Conservation (phyloP, 2,113 vertebrate species). For the Potamarius usumacintae region DNA sequence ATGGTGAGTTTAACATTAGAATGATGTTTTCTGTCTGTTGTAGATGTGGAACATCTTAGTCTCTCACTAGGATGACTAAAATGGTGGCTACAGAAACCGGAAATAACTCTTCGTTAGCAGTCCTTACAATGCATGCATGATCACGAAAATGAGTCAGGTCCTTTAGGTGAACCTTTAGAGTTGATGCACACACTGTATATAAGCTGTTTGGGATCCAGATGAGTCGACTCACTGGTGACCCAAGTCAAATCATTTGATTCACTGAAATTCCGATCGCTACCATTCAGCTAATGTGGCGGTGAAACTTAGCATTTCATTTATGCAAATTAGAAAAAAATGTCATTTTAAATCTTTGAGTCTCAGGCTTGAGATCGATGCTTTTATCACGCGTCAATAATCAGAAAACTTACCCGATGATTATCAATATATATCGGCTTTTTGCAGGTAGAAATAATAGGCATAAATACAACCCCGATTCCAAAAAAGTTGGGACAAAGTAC, state of each 20-base stretch:
- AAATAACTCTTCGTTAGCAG: background rate
- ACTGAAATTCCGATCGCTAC: background rate
- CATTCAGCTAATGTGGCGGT: background rate
- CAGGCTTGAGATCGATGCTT: too few relatives aligned
- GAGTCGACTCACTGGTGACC: background rate
- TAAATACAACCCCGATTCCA: too few relatives aligned
- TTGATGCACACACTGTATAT: background rate
- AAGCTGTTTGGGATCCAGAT: background rate
- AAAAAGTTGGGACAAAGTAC: too few relatives aligned
- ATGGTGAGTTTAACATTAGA: constrained; percentile 66
- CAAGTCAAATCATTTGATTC: background rate
- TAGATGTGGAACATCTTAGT: background rate
- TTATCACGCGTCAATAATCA: too few relatives aligned
- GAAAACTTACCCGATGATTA: too few relatives aligned
- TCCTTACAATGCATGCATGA: background rate
- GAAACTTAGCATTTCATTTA: background rate
- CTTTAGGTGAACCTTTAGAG: background rate
- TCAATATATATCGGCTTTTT: too few relatives aligned
- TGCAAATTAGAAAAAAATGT: background rate
- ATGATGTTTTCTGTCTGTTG: background rate
- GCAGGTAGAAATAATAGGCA: too few relatives aligned
- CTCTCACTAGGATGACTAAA: background rate
- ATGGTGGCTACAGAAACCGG: background rate
- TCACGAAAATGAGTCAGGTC: background rate
- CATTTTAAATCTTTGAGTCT: too few relatives aligned